Base-by-base conservation (phyloP, 2,888 invertebrate genomes). In the Crossocerus cetratus region DNA sequence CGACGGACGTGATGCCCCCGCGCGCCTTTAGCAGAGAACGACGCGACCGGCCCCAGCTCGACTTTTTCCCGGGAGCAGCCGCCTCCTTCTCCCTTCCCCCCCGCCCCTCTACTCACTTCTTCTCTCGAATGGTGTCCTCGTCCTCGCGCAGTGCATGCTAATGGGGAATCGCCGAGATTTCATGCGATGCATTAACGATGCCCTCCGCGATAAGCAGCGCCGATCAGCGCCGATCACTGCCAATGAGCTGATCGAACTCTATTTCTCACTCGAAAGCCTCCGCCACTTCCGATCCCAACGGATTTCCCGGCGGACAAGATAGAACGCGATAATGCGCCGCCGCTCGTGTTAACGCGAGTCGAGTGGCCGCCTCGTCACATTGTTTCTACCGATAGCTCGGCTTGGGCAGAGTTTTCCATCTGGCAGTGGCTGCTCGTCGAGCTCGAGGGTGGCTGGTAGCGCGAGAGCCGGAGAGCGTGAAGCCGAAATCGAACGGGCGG, bases 51-150 rank as follows among this genome's bases (percentile, higher is more conserved):
- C 43, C 13, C 49, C n/a, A 68, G 80, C 64, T 81, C 65, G 76
- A 81, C 78, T 81, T 80, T 80, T 80, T 81, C 79, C 69, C 80
- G 79, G 66, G 81, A 75, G 67, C 61, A 63, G 59, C 32, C 54
- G 60, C 65, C 78, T 3, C 32, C 32, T 32, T 3, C 8, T 32
- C 8, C 32, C 32, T 32, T 11, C 11, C 32, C 11, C 23, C 4
- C 23, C 23, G 1, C 32, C 1, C 32, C 32, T 11, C 32, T 32
- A 4, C 2, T 8, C 32, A 1, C 32, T 32, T 32, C 32, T 32
- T 32, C 32, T 32, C 32, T 32, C 8, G 8, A 8, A 32, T 32
- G 32, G 32, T 32, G 32, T 32, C 8, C 32, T 11, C 32, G 32
- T 2, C 5, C 32, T 77, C 77, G 69, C 56, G 81, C 68, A 67